phyloP scores from a whole-genome alignment of 1,140 invertebrate species.

The Sipha flava region DNA sequence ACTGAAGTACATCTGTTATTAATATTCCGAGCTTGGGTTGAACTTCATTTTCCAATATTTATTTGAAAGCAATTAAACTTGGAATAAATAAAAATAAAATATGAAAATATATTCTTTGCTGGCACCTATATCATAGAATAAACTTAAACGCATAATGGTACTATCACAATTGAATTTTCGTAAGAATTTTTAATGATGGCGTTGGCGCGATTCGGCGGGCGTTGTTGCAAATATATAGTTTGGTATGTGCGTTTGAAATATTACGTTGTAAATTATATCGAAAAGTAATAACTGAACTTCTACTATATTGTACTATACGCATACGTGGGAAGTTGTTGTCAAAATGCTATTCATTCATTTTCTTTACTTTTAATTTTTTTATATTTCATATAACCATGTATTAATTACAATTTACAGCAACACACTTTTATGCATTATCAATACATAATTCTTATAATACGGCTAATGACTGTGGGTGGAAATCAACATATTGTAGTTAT shows the following conservation, averaged over 20 bases:
- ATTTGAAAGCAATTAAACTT: too few relatives aligned
- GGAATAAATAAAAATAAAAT: too few relatives aligned
- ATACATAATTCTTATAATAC: not conserved
- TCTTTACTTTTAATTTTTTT: not conserved
- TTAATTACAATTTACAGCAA: not conserved
- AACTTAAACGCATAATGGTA: too few relatives aligned
- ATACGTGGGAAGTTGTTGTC: not conserved
- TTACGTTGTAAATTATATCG: constrained; percentile 7
- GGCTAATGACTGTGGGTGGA: not conserved
- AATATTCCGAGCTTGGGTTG: too few relatives aligned
- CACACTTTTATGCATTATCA: not conserved
- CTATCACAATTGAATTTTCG: not conserved
- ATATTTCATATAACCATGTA: not conserved
- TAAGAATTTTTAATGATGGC: constrained; percentile 1
- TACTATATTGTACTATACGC: too few relatives aligned
- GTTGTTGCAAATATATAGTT: not conserved
- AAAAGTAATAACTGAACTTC: constrained; percentile 7
- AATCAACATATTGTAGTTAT: not conserved
- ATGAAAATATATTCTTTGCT: too few relatives aligned
- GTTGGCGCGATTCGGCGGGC: constrained; percentile 14
- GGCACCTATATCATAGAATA: too few relatives aligned
- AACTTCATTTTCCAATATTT: too few relatives aligned
- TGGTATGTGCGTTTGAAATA: not conserved
- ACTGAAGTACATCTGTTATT: too few relatives aligned
- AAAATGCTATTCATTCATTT: not conserved